A percentile compares a stretch with the other conserved stretches of the same genome.
Evolutionary conservation across 1,140 invertebrate species (phyloP).

Genomic region (Drosophila tsacasi): DNA sequence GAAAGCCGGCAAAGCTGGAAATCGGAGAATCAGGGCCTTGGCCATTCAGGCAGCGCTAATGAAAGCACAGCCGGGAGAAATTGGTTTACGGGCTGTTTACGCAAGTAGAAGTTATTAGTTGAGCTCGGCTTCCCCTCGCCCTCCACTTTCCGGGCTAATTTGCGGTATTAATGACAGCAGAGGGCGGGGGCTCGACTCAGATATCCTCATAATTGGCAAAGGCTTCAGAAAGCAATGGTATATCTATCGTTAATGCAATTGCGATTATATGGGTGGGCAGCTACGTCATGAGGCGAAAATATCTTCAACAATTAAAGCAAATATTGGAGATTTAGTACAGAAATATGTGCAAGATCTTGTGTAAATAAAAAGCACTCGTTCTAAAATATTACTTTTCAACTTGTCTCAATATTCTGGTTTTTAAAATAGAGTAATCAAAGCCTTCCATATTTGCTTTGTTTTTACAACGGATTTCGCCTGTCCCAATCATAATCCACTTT

Average conservation of each 20-base stretch:
- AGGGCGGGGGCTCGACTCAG: conserved; percentile 31
- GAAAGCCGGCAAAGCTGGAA: not conserved
- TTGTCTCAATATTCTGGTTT: not conserved
- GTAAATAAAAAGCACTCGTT: not conserved
- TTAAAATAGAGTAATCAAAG: not conserved
- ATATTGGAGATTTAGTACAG: not conserved
- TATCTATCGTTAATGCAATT: conserved; percentile 38
- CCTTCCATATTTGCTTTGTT: not conserved
- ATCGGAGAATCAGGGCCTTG: conserved; percentile 20
- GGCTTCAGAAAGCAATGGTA: conserved; percentile 38
- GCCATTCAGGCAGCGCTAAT: conserved; percentile 71
- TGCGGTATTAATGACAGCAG: conserved; percentile 70
- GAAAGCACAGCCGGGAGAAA: conserved; percentile 64
- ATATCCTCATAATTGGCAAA: conserved; percentile 69
- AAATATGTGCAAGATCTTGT: too few relatives aligned
- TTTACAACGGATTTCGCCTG: not conserved
- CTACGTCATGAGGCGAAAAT: not conserved
- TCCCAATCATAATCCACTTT: conserved; percentile 8
- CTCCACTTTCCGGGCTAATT: conserved; percentile 54
- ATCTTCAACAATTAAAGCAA: not conserved
- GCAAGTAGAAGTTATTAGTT: conserved; percentile 78
- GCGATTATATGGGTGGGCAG: conserved; percentile 4
- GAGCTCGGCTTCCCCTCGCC: conserved; percentile 13
- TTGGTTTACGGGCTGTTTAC: conserved; percentile 65
- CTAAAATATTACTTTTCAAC: too few relatives aligned